These are phyloP conservation scores for Burhinus bistriatus DNA, from an alignment of 2,113 vertebrate genomes.

Conservation along the genomic window DNA sequence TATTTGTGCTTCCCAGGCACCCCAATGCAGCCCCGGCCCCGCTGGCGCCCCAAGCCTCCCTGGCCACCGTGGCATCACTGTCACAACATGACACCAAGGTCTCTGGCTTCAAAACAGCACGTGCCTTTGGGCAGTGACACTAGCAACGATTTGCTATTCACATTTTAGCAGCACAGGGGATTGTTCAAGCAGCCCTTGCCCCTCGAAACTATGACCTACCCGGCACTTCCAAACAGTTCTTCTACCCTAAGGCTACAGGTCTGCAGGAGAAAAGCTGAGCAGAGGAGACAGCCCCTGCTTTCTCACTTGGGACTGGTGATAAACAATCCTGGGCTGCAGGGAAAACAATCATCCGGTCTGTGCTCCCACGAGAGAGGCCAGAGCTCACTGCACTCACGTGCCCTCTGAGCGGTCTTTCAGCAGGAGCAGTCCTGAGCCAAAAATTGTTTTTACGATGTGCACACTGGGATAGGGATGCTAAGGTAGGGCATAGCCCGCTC, in stretches of 20 bases:
- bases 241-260: not conserved
- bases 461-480: not conserved
- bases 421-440: not conserved
- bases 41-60: not conserved
- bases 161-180: not conserved
- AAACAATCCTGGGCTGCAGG: not conserved
- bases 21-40: not conserved
- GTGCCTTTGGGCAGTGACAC: not conserved
- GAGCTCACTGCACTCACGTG: not conserved
- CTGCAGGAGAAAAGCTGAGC: not conserved
- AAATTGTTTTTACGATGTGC: not conserved
- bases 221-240: not conserved
- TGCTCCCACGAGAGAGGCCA: not conserved
- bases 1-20: not conserved
- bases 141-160: fast-evolving
- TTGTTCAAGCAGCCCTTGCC: not conserved
- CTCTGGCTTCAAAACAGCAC: not conserved
- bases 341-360: not conserved
- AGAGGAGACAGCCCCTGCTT: not conserved
- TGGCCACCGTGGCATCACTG: not conserved
- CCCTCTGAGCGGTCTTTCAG: not conserved
- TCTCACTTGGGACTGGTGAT: not conserved
- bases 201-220: not conserved
- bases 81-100: not conserved
- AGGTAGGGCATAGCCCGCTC: not conserved